These are phyloP conservation scores for Ophraella communa DNA, from an alignment of 2,888 invertebrate species.

Conservation along the genomic window DNA sequence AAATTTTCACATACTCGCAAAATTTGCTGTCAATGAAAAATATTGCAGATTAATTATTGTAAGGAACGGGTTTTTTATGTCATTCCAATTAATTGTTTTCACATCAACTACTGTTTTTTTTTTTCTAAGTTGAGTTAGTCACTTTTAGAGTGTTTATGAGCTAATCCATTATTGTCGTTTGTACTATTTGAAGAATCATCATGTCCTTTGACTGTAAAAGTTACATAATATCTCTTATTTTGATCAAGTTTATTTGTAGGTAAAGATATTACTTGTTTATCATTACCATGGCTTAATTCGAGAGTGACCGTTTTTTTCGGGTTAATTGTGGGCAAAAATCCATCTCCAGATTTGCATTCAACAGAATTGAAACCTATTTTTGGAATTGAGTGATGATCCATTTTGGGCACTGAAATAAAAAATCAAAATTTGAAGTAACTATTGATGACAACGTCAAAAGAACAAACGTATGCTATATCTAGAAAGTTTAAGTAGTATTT, in stretches of 20 bases:
- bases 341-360: constrained; percentile 54
- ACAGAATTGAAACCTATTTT: constrained; percentile 66
- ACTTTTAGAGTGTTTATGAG: constrained; percentile 60
- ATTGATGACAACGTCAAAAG: too few relatives aligned
- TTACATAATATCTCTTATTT: constrained; percentile 90
- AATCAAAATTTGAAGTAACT: too few relatives aligned
- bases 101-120: too few relatives aligned
- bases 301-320: constrained; percentile 69
- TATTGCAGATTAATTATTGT: too few relatives aligned
- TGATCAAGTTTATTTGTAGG: constrained; percentile 87
- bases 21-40: too few relatives aligned
- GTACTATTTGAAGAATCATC: constrained; percentile 58
- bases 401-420: constrained; percentile 70
- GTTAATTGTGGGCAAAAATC: constrained; percentile 74
- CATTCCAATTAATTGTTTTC: too few relatives aligned
- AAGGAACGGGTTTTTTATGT: too few relatives aligned
- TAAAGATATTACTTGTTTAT: constrained; percentile 85
- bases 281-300: constrained; percentile 84
- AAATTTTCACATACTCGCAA: too few relatives aligned
- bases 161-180: constrained; percentile 34
- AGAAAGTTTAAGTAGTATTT: too few relatives aligned
- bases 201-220: constrained; percentile 87
- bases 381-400: constrained; percentile 81
- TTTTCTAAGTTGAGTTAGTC: constrained; percentile 49
- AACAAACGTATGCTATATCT: too few relatives aligned